Conservation (phyloP, 1,140 invertebrate genomes). For the Apis laboriosa region DNA sequence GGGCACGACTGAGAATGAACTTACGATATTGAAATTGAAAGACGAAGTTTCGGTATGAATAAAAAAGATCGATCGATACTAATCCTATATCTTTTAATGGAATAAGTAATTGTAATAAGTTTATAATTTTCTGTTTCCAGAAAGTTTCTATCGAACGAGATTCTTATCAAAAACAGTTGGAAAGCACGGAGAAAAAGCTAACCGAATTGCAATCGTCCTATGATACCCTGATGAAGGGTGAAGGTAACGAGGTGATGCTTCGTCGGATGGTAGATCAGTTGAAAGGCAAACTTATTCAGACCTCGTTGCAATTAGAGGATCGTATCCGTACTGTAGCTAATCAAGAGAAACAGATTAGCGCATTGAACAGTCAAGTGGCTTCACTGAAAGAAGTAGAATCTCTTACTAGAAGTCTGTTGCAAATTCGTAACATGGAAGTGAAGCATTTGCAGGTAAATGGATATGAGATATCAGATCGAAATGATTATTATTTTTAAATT, state of each 20-base stretch:
- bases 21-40: conserved; percentile 25
- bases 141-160: conserved; percentile 70
- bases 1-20: neutral
- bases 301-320: conserved; percentile 70
- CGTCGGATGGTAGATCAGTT: conserved; percentile 69
- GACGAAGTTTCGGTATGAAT: conserved; percentile 42
- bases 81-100: neutral
- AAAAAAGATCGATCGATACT: no score
- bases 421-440: conserved; percentile 89
- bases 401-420: conserved; percentile 89
- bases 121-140: conserved; percentile 43
- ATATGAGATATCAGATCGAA: neutral
- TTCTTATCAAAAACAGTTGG: conserved; percentile 67
- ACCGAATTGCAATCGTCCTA: conserved; percentile 51
- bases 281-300: conserved; percentile 67
- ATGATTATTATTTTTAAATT: neutral
- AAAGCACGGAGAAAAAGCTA: conserved; percentile 68
- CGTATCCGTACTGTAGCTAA: conserved; percentile 75
- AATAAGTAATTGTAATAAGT: neutral
- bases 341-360: conserved; percentile 88
- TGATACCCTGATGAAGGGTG: conserved; percentile 45
- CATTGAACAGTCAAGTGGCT: conserved; percentile 85
- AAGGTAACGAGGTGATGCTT: conserved; percentile 55
- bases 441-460: conserved; percentile 85
- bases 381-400: conserved; percentile 89